Evolutionary conservation across 2,113 vertebrate species (phyloP).

Genomic region (Ictalurus punctatus): DNA sequence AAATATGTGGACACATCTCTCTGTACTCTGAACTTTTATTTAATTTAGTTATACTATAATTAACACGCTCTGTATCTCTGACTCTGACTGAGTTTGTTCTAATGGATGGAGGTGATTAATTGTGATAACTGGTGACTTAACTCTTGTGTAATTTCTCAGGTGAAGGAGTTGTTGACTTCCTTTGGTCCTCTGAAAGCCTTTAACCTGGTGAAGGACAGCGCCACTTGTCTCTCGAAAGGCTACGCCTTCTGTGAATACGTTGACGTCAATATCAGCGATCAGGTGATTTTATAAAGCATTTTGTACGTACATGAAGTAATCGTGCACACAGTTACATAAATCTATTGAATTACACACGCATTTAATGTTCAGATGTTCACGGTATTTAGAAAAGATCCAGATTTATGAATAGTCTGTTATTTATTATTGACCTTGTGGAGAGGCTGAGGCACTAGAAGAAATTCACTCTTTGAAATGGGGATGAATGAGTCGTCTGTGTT

Average conservation of each 20-base stretch:
- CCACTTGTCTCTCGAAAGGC: conserved; percentile 89
- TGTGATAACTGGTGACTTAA: neutral
- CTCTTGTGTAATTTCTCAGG: conserved; percentile 64
- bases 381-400: neutral
- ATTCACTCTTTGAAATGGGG: neutral
- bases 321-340: neutral
- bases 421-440: neutral
- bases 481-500: neutral
- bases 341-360: neutral
- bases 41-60: neutral
- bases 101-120: neutral
- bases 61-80: neutral
- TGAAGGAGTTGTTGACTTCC: conserved; percentile 89
- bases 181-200: conserved; percentile 92
- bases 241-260: conserved; percentile 95
- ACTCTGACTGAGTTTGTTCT: neutral
- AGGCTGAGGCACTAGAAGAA: neutral
- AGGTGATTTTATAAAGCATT: conserved; percentile 69
- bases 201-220: conserved; percentile 92
- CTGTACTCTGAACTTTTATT: neutral
- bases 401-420: neutral
- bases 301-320: neutral
- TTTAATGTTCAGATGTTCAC: neutral
- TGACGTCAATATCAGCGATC: conserved; percentile 90
- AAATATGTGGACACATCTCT: neutral